Percentiles rank a stretch among this genome's conserved stretches.
Evolutionary conservation across 2,888 invertebrate genomes (phyloP).

Genomic region (Cryptocheilus praepositus): DNA sequence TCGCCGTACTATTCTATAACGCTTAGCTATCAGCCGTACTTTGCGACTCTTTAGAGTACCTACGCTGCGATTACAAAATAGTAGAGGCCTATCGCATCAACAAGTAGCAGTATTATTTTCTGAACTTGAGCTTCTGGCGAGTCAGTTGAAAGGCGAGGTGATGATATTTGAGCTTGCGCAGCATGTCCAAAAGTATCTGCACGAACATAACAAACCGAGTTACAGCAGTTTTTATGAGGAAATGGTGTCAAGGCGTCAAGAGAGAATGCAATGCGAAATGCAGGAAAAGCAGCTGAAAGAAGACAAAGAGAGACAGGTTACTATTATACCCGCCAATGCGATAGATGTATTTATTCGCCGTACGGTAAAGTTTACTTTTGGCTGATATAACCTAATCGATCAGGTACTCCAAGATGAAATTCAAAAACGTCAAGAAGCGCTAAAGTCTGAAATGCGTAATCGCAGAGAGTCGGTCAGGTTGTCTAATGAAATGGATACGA

Average conservation of each 20-base stretch:
- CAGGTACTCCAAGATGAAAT: slow-evolving; percentile 86
- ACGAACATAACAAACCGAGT: slow-evolving; percentile 87
- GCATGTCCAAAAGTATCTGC: slow-evolving; percentile 86
- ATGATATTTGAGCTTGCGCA: slow-evolving; percentile 91
- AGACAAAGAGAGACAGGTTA: slow-evolving; percentile 76
- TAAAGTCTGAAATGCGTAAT: slow-evolving; percentile 81
- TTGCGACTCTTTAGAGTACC: slow-evolving; percentile 79
- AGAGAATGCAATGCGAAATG: slow-evolving; percentile 80
- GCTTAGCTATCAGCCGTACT: background rate
- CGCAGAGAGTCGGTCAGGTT: slow-evolving; percentile 67
- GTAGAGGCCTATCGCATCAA: slow-evolving; percentile 86
- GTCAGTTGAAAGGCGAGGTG: slow-evolving; percentile 83
- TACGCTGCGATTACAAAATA: slow-evolving; percentile 82
- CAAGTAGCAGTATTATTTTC: slow-evolving; percentile 79
- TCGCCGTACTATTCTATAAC: slow-evolving; percentile 19
- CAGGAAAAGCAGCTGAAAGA: slow-evolving; percentile 81
- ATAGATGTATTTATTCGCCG: background rate
- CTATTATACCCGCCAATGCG: slow-evolving; percentile 5
- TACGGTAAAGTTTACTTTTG: background rate
- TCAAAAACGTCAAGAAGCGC: slow-evolving; percentile 85
- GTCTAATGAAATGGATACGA: slow-evolving; percentile 51
- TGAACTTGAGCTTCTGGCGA: slow-evolving; percentile 79
- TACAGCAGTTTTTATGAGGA: slow-evolving; percentile 92
- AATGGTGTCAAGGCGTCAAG: slow-evolving; percentile 86
- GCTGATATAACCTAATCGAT: slow-evolving; percentile 62